Evolutionary conservation across 2,113 vertebrate genomes (phyloP).

Genomic region (Gnathonemus echidnorhynchus): DNA sequence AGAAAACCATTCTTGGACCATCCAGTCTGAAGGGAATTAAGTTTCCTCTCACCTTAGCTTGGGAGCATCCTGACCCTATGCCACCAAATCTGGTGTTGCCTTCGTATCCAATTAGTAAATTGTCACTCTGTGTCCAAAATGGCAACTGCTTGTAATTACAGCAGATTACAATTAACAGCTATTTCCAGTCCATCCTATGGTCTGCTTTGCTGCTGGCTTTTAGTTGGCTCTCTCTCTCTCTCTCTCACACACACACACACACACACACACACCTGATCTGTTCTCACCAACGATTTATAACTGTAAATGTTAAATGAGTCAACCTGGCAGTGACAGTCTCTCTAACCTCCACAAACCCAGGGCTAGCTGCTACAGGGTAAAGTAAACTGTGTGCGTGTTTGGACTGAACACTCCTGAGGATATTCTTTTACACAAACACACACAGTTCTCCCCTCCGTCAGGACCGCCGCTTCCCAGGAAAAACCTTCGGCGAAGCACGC

Average conservation of each 20-base stretch:
- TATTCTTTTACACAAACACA: background rate
- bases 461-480: background rate
- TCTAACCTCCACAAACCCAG: background rate
- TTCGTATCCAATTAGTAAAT: background rate
- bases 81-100: background rate
- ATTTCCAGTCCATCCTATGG: background rate
- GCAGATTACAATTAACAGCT: background rate
- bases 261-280: background rate
- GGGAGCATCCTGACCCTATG: background rate
- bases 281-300: background rate
- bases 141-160: background rate
- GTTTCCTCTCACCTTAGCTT: background rate
- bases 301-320: background rate
- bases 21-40: background rate
- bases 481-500: background rate
- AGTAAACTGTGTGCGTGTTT: slow-evolving; percentile 1
- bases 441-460: background rate
- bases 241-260: background rate
- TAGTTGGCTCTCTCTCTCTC: background rate
- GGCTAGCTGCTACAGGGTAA: background rate
- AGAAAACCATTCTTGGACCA: background rate
- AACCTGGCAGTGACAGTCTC: background rate
- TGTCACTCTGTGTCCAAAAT: background rate
- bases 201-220: background rate
- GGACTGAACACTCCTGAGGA: background rate